A percentile compares a stretch with the other conserved stretches of the same genome.
Conservation (phyloP, 2,113 vertebrate genomes). For the Andinoacara biseriatus region DNA sequence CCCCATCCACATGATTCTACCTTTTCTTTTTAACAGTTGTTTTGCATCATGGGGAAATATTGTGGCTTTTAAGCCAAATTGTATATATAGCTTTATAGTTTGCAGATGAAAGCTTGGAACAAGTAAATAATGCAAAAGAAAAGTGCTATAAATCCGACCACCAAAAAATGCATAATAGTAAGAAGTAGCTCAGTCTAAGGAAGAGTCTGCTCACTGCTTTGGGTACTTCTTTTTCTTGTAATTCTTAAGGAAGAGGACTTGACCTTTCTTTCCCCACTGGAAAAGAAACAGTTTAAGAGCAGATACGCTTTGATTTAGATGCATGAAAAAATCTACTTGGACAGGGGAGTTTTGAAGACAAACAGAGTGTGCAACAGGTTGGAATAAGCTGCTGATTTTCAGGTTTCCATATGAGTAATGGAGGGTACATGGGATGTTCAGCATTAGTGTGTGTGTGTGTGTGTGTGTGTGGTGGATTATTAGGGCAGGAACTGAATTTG, state of each 20-base stretch:
- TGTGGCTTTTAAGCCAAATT: not conserved
- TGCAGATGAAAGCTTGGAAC: not conserved
- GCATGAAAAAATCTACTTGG: conserved; percentile 26
- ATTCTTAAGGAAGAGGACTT: not conserved
- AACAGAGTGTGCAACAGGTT: conserved; percentile 46
- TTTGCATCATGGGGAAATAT: not conserved
- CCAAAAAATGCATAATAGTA: not conserved
- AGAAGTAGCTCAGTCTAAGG: not conserved
- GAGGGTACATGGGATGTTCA: conserved; percentile 9
- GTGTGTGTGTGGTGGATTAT: conserved; percentile 50
- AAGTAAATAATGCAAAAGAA: not conserved
- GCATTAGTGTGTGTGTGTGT: not conserved
- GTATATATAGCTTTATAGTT: not conserved
- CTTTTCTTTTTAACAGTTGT: not conserved
- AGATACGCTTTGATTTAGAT: conserved; percentile 22
- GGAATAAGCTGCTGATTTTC: conserved; percentile 47
- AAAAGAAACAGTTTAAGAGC: not conserved
- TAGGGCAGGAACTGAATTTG: conserved; percentile 58
- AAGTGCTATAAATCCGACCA: not conserved
- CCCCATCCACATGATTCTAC: not conserved
- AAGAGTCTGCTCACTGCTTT: accelerated
- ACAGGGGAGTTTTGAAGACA: conserved; percentile 6
- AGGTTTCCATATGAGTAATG: conserved; percentile 60
- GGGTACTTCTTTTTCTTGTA: not conserved
- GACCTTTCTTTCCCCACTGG: not conserved